Conservation (phyloP, 2,113 vertebrate genomes). For the Formicarius rufipectus region DNA sequence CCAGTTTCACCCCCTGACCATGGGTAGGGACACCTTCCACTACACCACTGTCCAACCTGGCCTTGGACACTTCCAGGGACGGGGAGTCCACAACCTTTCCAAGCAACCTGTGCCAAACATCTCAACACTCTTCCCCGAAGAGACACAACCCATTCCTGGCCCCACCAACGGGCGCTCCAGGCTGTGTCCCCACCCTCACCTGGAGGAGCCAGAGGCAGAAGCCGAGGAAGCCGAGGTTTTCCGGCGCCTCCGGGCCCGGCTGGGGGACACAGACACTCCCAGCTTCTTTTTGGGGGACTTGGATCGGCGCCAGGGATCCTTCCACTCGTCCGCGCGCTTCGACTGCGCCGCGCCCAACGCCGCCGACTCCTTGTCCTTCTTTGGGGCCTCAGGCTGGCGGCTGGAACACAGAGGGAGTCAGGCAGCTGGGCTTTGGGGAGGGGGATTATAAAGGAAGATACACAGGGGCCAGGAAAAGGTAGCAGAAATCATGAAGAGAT, state of each 20-base stretch:
- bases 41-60: background rate
- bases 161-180: rapidly evolving
- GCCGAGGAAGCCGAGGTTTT: constrained; percentile 90
- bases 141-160: background rate
- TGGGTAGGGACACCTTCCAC: background rate
- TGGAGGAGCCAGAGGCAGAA: constrained; percentile 92
- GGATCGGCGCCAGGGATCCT: constrained; percentile 97
- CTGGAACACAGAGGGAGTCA: constrained; percentile 24
- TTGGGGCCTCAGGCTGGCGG: constrained; percentile 79
- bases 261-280: constrained; percentile 82
- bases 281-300: constrained; percentile 95
- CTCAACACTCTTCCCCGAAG: background rate
- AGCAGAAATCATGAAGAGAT: rapidly evolving
- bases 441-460: rapidly evolving
- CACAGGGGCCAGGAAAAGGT: rapidly evolving
- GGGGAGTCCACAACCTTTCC: background rate
- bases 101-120: background rate
- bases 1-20: background rate
- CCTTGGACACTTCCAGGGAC: background rate
- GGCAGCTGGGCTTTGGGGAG: background rate
- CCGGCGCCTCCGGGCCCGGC: constrained; percentile 84
- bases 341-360: constrained; percentile 57
- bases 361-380: constrained; percentile 81
- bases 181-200: constrained; percentile 62
- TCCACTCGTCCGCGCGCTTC: constrained; percentile 94